A percentile compares a stretch with the other conserved stretches of the same genome.
Conservation (phyloP, 2,113 vertebrate genomes). For the Budorcas taxicolor region DNA sequence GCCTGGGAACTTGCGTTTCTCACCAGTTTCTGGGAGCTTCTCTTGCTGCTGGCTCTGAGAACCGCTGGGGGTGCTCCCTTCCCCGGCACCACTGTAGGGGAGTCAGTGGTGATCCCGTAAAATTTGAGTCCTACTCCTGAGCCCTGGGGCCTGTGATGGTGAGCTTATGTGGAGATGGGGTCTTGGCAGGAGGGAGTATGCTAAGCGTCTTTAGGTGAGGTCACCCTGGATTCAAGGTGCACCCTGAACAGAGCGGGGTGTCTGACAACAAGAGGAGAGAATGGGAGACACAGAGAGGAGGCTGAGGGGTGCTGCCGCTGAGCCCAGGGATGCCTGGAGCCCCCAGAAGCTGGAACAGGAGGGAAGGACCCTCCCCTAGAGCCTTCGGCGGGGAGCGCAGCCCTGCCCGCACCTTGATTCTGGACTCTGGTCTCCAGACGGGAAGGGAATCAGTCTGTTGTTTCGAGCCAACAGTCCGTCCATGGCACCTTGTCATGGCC, state of each 20-base stretch:
- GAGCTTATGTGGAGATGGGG: background rate
- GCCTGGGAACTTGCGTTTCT: background rate
- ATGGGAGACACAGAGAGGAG: background rate
- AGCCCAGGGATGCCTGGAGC: background rate
- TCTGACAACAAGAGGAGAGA: background rate
- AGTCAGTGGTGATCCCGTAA: background rate
- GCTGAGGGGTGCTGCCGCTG: accelerated
- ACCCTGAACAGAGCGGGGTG: accelerated
- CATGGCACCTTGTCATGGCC: accelerated
- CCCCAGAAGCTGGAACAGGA: accelerated
- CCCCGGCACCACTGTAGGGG: background rate
- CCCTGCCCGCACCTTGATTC: background rate
- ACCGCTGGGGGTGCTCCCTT: too few relatives aligned
- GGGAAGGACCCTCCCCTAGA: background rate
- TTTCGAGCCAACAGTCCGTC: background rate
- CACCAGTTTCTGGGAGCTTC: background rate
- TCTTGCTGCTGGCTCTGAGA: background rate
- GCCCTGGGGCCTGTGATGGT: background rate
- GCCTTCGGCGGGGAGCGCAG: accelerated
- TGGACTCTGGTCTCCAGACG: background rate
- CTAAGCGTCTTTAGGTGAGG: background rate
- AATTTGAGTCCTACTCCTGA: background rate
- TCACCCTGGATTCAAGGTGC: too few relatives aligned
- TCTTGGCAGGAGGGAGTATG: background rate
- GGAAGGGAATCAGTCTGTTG: too few relatives aligned